Evolutionary conservation across 2,888 invertebrate species (phyloP).

Genomic region (Phortica okadai): DNA sequence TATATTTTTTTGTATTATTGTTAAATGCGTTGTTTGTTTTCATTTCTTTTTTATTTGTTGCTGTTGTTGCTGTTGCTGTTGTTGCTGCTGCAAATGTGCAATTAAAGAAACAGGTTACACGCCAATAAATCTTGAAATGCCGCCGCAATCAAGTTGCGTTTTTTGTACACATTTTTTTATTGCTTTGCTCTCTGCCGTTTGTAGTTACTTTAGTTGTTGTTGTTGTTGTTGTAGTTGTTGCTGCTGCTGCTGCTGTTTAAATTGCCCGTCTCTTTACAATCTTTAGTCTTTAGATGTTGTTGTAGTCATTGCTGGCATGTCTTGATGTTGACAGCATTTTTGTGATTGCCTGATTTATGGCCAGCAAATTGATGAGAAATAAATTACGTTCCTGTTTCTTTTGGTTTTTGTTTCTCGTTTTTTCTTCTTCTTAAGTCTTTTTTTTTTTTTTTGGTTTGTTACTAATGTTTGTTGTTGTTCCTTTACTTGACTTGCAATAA

Average conservation of each 20-base stretch:
- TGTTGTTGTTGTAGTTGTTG: neutral
- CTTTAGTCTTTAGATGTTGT: neutral
- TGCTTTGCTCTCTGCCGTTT: slow-evolving; percentile 4
- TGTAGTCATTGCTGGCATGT: slow-evolving; percentile 55
- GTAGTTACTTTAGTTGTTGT: neutral
- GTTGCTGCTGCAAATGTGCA: slow-evolving; percentile 73
- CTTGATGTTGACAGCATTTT: slow-evolving; percentile 74
- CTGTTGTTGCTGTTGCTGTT: slow-evolving; percentile 47
- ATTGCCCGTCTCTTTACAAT: slow-evolving; percentile 23
- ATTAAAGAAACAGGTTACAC: slow-evolving; percentile 76
- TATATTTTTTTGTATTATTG: slow-evolving; percentile 25
- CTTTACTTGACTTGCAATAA: neutral
- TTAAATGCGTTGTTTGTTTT: slow-evolving; percentile 26
- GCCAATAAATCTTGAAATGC: slow-evolving; percentile 72
- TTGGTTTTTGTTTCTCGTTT: neutral
- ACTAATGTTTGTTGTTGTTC: neutral
- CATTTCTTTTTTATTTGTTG: neutral
- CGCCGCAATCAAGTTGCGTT: slow-evolving; percentile 50
- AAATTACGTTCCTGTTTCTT: slow-evolving; percentile 44
- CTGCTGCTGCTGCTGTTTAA: slow-evolving; percentile 13
- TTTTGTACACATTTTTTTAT: neutral
- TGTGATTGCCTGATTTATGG: slow-evolving; percentile 75
- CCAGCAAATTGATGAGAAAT: slow-evolving; percentile 67
- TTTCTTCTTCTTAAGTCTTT: neutral
- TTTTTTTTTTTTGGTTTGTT: neutral